These are phyloP conservation scores for Polyergus mexicanus DNA, from an alignment of 1,140 invertebrate genomes.

Conservation along the genomic window DNA sequence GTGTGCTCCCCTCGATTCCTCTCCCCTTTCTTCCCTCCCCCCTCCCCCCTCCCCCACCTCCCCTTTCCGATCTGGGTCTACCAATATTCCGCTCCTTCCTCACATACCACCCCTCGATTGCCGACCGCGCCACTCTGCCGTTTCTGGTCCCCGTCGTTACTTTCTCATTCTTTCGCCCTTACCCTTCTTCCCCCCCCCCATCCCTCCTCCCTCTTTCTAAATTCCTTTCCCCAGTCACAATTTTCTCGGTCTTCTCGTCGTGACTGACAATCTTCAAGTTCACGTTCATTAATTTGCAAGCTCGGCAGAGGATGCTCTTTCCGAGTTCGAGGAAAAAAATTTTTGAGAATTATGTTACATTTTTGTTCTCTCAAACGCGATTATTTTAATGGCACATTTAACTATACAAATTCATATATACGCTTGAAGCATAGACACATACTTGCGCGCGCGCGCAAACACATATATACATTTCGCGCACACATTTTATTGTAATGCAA, in stretches of 20 bases:
- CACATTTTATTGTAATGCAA: slow-evolving; percentile 35
- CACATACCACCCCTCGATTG: slow-evolving; percentile 63
- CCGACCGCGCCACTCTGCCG: slow-evolving; percentile 17
- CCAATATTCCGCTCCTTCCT: slow-evolving; percentile 66
- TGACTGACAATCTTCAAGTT: slow-evolving; percentile 43
- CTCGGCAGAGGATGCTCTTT: neutral
- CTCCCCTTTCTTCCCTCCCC: neutral
- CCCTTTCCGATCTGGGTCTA: slow-evolving; percentile 53
- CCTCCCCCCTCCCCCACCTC: neutral
- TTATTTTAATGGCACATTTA: neutral
- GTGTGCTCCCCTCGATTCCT: slow-evolving; percentile 3
- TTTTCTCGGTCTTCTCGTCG: neutral
- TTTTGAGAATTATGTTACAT: neutral
- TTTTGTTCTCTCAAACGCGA: neutral
- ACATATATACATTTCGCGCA: neutral
- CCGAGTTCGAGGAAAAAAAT: neutral
- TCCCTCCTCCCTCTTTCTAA: neutral
- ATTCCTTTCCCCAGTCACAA: neutral
- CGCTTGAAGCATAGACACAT: neutral
- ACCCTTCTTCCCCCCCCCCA: neutral
- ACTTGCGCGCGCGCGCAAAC: neutral
- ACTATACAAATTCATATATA: slow-evolving; percentile 23
- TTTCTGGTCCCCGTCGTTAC: slow-evolving; percentile 50
- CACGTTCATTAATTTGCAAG: slow-evolving; percentile 14
- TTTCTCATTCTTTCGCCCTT: slow-evolving; percentile 68